Evolutionary conservation across 2,888 invertebrate genomes (phyloP).

Genomic region (Oegoconia quadripuncta): DNA sequence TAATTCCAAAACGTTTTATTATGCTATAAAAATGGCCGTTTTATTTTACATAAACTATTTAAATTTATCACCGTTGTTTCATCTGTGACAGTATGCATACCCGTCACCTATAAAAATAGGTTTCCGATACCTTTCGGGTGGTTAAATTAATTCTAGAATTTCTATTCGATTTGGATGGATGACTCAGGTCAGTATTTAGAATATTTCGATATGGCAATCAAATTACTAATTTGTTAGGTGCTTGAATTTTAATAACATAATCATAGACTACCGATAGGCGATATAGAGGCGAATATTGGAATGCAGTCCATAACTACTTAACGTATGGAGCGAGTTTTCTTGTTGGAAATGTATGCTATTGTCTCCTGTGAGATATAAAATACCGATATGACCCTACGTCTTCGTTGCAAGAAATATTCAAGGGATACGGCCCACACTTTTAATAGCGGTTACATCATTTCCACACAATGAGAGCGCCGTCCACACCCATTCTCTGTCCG

Average conservation of each 20-base stretch:
- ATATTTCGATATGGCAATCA: conserved; percentile 7
- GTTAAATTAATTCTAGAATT: conserved; percentile 39
- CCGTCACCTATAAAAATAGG: conserved; percentile 46
- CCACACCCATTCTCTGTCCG: conserved; percentile 80
- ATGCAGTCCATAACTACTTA: conserved; percentile 60
- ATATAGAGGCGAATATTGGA: conserved; percentile 49
- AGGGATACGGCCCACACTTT: conserved; percentile 78
- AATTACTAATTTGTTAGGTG: conserved; percentile 13
- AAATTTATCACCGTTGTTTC: conserved; percentile 62
- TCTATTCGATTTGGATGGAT: conserved; percentile 3
- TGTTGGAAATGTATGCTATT: conserved; percentile 74
- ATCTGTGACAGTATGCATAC: conserved; percentile 43
- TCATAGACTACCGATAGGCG: conserved; percentile 35
- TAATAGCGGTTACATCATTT: conserved; percentile 80
- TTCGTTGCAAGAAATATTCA: conserved; percentile 79
- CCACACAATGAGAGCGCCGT: conserved; percentile 79
- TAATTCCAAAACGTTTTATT: conserved; percentile 53
- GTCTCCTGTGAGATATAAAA: conserved; percentile 76
- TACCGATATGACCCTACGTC: conserved; percentile 78
- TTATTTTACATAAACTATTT: conserved; percentile 56
- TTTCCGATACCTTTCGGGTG: conserved; percentile 37
- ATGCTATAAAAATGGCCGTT: conserved; percentile 53
- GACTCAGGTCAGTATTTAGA: conserved; percentile 2
- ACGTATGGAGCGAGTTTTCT: conserved; percentile 64
- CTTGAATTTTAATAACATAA: conserved; percentile 43